Base-by-base conservation (phyloP, 1,140 invertebrate species). In the Drosophila chauvacae region DNA sequence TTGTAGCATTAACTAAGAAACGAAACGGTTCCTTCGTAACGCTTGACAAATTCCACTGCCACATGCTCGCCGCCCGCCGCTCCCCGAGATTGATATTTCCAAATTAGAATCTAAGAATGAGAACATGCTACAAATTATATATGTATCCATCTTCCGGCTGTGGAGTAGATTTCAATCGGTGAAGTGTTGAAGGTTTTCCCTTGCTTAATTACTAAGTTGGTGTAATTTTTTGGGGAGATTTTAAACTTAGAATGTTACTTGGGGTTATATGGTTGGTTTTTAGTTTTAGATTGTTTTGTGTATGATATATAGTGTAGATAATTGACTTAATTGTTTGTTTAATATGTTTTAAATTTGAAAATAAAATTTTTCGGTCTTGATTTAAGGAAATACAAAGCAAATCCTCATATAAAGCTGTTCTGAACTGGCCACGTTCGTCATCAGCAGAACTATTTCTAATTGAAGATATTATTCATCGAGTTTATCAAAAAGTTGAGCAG, bases 11-110 rank as follows among this genome's bases (percentile, higher is more conserved):
- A 66, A 65, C 77, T 66, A 66, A 64, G 83, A 81, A 90, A 73
- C 83, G 83, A 77, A 90, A 73, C 86, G 77, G 80, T 91, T 91
- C 66, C 72, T 69, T 62, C 81, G 90, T 91, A 91, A 90, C 90
- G 90, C 86, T 88, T 91, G 90, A 91, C 90, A 91, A 91, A 91
- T 91, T 91, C 81, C 59, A 55, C 41, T 23, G 72, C 37, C 51
- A 90, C 90, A 91, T 91, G 81, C 80, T 70, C 30, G 3, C 50
- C 50, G 81, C 77, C 66, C 51, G 10, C 28, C 50, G n/a, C n/a
- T 53, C 13, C 45, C 76, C 71, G 47, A 62, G 69, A 77, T 87
- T 91, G 77, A 81, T 75, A 79, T 65, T 74, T 48, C 55, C 35
- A 56, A 65, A 68, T 69, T 73, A 74, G 73, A 51, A 70, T 66